Conservation (phyloP, 2,888 invertebrate genomes). For the Apamea epomidion region DNA sequence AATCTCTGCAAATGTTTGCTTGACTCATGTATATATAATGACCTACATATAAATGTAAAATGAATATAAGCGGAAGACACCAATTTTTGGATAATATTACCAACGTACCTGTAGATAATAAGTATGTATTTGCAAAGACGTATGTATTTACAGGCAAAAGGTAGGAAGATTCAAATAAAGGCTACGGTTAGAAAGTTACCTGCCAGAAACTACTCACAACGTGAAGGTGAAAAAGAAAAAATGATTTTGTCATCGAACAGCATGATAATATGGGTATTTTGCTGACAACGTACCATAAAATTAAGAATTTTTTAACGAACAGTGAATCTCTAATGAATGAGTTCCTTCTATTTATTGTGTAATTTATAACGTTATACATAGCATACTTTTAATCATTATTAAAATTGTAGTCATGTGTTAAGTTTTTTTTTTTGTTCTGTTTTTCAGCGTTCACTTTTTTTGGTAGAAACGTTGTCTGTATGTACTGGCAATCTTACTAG, state of each 20-base stretch:
- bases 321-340: background rate
- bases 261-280: background rate
- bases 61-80: background rate
- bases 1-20: background rate
- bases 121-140: background rate
- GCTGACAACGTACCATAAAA: background rate
- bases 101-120: too few species aligned
- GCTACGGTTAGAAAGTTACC: background rate
- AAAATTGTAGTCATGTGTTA: background rate
- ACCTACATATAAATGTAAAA: too few species aligned
- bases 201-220: background rate
- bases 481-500: constrained; percentile 51
- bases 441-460: background rate
- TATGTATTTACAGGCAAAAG: background rate
- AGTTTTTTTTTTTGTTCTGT: background rate
- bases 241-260: background rate
- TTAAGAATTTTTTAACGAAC: background rate
- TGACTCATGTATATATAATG: background rate
- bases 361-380: background rate
- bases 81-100: background rate
- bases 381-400: background rate
- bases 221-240: background rate
- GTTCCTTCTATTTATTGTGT: background rate
- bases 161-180: background rate
- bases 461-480: constrained; percentile 42